Evolutionary conservation across 2,888 invertebrate species (phyloP).

Genomic region (Ferdinandea cuprea): DNA sequence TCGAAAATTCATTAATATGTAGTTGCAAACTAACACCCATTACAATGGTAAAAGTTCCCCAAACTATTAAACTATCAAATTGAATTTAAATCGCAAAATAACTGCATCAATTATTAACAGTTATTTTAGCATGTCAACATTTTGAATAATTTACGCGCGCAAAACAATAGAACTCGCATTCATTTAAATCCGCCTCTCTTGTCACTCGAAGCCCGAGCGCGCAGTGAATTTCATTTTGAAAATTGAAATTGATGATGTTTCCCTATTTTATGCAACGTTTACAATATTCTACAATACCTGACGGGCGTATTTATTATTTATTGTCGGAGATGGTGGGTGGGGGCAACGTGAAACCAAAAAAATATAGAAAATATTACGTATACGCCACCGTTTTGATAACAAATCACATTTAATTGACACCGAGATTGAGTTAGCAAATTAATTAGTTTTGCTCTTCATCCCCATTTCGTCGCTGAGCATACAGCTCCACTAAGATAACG

Average conservation of each 20-base stretch:
- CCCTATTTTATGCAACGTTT: conserved; percentile 18
- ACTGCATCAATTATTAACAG: too few relatives aligned
- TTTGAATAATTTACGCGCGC: too few relatives aligned
- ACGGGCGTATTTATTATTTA: conserved; percentile 45
- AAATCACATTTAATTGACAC: conserved; percentile 61
- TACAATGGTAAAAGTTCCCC: too few relatives aligned
- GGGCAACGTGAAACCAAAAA: too few relatives aligned
- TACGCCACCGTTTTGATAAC: conserved; percentile 26
- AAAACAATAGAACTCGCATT: too few relatives aligned
- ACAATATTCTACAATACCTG: conserved; percentile 37
- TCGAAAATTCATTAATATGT: too few relatives aligned
- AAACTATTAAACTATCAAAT: too few relatives aligned
- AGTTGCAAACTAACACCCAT: too few relatives aligned
- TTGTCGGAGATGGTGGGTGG: not conserved
- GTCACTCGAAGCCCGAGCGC: too few relatives aligned
- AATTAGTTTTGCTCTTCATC: conserved; percentile 44
- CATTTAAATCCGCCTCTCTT: too few relatives aligned
- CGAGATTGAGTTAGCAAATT: conserved; percentile 61
- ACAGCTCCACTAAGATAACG: conserved; percentile 30
- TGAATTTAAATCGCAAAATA: too few relatives aligned
- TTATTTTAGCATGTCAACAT: too few relatives aligned
- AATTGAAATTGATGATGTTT: conserved; percentile 58
- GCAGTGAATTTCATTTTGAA: conserved; percentile 41
- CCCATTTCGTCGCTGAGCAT: not conserved
- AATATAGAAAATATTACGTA: conserved; percentile 25